Conservation (phyloP, 2,113 vertebrate genomes). For the Psammodynastes pulverulentus region DNA sequence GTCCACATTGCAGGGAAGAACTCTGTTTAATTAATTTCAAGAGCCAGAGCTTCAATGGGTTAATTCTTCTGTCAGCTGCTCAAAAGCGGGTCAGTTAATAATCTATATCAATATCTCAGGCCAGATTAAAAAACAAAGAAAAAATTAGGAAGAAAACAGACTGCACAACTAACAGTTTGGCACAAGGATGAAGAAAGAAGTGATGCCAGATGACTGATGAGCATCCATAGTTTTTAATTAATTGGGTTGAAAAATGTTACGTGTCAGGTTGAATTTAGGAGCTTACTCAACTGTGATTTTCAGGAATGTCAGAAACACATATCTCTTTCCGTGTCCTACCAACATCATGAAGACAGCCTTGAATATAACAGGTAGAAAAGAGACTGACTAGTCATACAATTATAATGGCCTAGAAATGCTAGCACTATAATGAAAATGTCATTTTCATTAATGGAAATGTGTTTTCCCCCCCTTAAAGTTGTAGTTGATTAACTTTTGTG, state of each 20-base stretch:
- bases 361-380: not conserved
- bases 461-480: conserved; percentile 10
- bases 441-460: not conserved
- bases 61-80: conserved; percentile 52
- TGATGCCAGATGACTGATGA: conserved; percentile 64
- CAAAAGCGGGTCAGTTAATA: conserved; percentile 53
- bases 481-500: conserved; percentile 3
- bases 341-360: conserved; percentile 31
- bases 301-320: conserved; percentile 24
- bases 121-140: conserved; percentile 28
- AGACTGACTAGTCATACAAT: not conserved
- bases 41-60: conserved; percentile 15
- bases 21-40: accelerated
- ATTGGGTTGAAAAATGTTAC: conserved; percentile 64
- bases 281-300: conserved; percentile 50
- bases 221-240: conserved; percentile 66
- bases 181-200: conserved; percentile 56
- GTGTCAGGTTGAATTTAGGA: conserved; percentile 56
- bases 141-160: conserved; percentile 18
- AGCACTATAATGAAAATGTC: conserved; percentile 24
- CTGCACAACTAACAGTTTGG: conserved; percentile 65
- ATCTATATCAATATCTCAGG: conserved; percentile 52
- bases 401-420: not conserved
- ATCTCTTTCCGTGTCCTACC: conserved; percentile 47
- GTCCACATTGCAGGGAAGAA: not conserved